These are phyloP conservation scores for Oreochromis niloticus DNA, from an alignment of 2,113 vertebrate genomes.

Conservation along the genomic window DNA sequence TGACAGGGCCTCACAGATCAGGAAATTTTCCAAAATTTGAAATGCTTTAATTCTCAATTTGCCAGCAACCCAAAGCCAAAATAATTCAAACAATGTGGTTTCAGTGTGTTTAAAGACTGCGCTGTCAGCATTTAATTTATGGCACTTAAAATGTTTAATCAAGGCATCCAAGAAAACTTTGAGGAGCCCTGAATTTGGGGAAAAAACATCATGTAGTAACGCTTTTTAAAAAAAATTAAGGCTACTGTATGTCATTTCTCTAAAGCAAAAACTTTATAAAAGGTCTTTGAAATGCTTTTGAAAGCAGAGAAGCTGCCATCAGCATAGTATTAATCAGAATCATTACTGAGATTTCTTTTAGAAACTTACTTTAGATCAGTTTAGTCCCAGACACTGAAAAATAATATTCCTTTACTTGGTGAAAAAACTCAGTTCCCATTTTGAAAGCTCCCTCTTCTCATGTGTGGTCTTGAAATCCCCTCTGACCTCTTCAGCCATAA, in stretches of 20 bases:
- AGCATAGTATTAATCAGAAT: neutral
- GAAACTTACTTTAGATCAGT: slow-evolving; percentile 34
- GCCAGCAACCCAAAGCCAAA: neutral
- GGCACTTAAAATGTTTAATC: neutral
- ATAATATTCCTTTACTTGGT: slow-evolving; percentile 11
- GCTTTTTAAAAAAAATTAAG: neutral
- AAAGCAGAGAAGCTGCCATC: neutral
- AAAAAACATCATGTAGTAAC: neutral
- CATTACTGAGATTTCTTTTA: neutral
- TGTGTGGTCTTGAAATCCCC: neutral
- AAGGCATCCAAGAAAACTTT: neutral
- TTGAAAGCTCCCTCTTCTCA: neutral
- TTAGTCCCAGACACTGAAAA: neutral
- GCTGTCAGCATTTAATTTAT: neutral
- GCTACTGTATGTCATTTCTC: neutral
- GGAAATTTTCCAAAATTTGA: neutral
- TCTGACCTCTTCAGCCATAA: neutral
- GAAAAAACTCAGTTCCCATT: slow-evolving; percentile 38
- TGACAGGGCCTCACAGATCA: neutral
- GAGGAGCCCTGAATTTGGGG: neutral
- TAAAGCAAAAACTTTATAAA: neutral
- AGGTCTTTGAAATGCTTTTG: neutral
- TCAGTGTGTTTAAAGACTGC: neutral
- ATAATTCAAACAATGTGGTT: neutral
- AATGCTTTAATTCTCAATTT: neutral